These are phyloP conservation scores for Palythoa grandis DNA, from an alignment of 92 coral and sea anemone genomes.

Conservation along the genomic window DNA sequence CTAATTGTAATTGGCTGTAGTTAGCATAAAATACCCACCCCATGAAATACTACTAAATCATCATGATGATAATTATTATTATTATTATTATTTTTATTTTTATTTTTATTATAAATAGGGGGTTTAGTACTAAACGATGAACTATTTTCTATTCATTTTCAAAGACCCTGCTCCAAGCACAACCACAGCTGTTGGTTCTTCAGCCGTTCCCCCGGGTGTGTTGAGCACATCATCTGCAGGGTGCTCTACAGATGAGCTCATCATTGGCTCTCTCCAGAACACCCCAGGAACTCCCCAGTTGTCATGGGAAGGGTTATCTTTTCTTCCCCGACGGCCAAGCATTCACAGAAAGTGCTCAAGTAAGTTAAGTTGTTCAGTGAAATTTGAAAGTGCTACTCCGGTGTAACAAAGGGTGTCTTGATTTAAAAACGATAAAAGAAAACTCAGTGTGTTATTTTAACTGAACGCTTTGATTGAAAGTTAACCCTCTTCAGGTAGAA, in stretches of 20 bases:
- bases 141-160: background rate
- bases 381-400: too few species aligned
- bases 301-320: slow-evolving; percentile 26
- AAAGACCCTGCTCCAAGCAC: background rate
- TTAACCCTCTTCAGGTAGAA: too few species aligned
- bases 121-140: background rate
- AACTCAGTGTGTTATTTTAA: too few species aligned
- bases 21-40: too few species aligned
- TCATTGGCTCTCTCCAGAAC: slow-evolving; percentile 77
- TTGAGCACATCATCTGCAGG: slow-evolving; percentile 44
- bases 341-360: slow-evolving; percentile 57
- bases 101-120: too few species aligned
- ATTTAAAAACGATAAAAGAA: too few species aligned
- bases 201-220: slow-evolving; percentile 6
- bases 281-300: slow-evolving; percentile 45
- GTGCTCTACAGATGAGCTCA: slow-evolving; percentile 69
- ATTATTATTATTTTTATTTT: too few species aligned
- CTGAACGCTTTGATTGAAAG: too few species aligned
- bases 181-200: background rate
- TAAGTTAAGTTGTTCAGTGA: slow-evolving; percentile 30
- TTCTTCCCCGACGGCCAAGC: slow-evolving; percentile 35
- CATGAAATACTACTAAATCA: too few species aligned
- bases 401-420: too few species aligned
- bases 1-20: too few species aligned
- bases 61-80: too few species aligned